Percentiles rank a stretch among this genome's conserved stretches.
These are phyloP conservation scores for Pogonophryne albipinna DNA, from an alignment of 2,797 vertebrate genomes.

Conservation along the genomic window DNA sequence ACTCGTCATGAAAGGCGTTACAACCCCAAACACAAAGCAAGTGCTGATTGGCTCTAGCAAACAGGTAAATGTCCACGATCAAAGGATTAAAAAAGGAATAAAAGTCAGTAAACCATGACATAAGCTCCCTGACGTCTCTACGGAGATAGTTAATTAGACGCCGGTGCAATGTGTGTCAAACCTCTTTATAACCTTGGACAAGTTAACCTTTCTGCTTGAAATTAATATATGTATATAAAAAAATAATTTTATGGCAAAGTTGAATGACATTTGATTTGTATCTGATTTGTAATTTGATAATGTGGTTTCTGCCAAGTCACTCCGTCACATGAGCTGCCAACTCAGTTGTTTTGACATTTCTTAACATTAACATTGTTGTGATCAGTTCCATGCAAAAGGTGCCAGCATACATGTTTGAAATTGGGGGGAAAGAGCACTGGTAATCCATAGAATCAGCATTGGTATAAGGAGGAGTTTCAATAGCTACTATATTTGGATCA, in stretches of 20 bases:
- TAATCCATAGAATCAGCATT: neutral
- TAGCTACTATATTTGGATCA: neutral
- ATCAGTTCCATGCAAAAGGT: neutral
- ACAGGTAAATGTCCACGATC: neutral
- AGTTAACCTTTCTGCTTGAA: neutral
- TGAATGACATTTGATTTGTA: neutral
- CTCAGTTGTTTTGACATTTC: neutral
- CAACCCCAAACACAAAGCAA: neutral
- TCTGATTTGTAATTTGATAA: neutral
- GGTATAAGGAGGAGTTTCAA: neutral
- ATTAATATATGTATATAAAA: neutral
- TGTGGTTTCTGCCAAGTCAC: neutral
- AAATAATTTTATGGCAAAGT: neutral
- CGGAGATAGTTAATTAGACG: neutral
- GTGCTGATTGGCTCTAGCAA: neutral
- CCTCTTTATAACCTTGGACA: neutral
- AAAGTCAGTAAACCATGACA: slow-evolving; percentile 6
- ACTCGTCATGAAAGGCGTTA: slow-evolving; percentile 1
- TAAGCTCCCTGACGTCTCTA: neutral
- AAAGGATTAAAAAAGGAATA: neutral
- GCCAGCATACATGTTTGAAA: neutral
- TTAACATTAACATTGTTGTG: neutral
- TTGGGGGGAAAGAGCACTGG: neutral
- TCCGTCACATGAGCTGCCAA: neutral
- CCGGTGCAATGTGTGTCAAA: neutral